phyloP scores from a whole-genome alignment of 2,797 vertebrate genomes.

The Poecilia wingei region DNA sequence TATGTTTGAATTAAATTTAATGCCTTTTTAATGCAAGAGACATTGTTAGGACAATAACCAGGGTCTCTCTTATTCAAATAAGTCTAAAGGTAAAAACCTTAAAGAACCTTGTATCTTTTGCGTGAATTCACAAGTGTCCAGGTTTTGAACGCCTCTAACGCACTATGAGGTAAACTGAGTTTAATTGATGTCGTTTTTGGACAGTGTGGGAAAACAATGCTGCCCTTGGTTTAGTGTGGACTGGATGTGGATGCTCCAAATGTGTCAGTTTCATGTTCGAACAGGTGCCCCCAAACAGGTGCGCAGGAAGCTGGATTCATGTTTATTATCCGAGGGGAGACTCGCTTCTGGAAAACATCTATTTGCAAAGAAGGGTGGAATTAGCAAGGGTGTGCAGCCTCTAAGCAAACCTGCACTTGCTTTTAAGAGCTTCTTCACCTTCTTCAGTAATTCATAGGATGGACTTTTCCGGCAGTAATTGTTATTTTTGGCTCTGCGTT shows the following conservation, averaged over 20 bases:
- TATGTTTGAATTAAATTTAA: background rate
- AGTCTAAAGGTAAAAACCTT: background rate
- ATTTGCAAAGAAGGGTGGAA: conserved; percentile 73
- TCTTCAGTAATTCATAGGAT: conserved; percentile 71
- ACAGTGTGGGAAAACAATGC: background rate
- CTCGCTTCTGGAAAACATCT: conserved; percentile 70
- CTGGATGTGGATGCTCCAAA: conserved; percentile 22
- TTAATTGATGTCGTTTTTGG: background rate
- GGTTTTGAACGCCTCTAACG: background rate
- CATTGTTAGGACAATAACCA: background rate
- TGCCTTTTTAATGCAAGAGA: background rate
- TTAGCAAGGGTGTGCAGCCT: conserved; percentile 68
- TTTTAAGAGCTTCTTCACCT: conserved; percentile 61
- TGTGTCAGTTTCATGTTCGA: conserved; percentile 50
- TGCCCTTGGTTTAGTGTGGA: background rate
- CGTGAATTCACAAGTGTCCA: background rate
- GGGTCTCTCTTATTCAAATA: background rate
- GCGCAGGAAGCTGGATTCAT: conserved; percentile 71
- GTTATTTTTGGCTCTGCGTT: conserved; percentile 72
- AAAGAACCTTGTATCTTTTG: background rate
- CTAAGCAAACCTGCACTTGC: conserved; percentile 73
- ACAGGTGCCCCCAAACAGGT: conserved; percentile 80
- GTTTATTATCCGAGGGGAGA: conserved; percentile 64
- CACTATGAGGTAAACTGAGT: no score
- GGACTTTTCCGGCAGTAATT: conserved; percentile 68